These are phyloP conservation scores for Halocynthia aurantium DNA, from an alignment of 23 tunicate genomes.

Conservation along the genomic window DNA sequence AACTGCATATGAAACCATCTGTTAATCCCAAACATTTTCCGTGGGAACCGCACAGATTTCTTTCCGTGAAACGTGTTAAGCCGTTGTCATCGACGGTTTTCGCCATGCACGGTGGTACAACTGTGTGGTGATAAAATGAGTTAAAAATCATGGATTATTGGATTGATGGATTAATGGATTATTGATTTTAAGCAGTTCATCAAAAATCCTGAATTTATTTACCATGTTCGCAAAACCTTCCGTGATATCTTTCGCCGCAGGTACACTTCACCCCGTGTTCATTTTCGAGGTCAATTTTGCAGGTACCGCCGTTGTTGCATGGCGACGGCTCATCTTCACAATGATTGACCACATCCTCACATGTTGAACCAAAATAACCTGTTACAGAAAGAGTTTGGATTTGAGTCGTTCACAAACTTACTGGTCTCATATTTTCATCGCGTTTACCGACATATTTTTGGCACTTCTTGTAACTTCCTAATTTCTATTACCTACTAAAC, in stretches of 20 bases:
- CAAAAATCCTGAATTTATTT: neutral
- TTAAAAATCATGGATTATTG: no score
- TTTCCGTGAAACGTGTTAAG: conserved; percentile 2
- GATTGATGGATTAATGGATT: no score
- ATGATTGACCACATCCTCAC: neutral
- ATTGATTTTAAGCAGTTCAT: neutral
- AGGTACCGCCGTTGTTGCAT: conserved; percentile 9
- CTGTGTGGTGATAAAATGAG: neutral
- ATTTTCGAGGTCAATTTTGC: neutral
- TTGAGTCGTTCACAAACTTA: no score
- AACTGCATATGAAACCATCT: neutral
- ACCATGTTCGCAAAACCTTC: conserved; percentile 13
- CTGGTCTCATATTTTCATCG: no score
- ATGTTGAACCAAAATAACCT: conserved; percentile 8
- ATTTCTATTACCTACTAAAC: no score
- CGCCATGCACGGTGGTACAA: conserved; percentile 8
- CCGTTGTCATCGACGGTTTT: conserved; percentile 7
- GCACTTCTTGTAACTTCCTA: no score
- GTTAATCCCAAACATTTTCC: neutral
- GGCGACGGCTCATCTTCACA: conserved; percentile 2
- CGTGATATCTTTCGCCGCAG: conserved; percentile 12
- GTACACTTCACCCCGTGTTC: neutral
- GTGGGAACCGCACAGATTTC: conserved; percentile 11
- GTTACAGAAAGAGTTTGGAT: neutral
- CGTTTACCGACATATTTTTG: no score